Evolutionary conservation across 2,888 invertebrate species (phyloP).

Genomic region (Drepanosiphum platanoidis): DNA sequence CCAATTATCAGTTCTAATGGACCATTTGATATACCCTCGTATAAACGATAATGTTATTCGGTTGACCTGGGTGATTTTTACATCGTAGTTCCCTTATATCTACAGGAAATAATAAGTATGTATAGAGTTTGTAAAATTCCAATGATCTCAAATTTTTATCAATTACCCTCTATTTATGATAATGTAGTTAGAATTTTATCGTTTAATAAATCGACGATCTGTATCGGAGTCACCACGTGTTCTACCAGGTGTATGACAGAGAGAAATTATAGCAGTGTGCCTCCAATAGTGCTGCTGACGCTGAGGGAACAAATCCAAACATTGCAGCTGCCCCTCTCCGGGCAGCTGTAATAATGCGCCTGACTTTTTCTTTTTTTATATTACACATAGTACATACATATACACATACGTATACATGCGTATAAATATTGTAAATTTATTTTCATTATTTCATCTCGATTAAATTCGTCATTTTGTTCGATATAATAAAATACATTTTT

Average conservation of each 20-base stretch:
- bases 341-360: conserved; percentile 60
- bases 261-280: conserved; percentile 57
- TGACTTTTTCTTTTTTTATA: conserved; percentile 50
- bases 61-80: neutral
- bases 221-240: conserved; percentile 59
- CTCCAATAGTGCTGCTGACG: conserved; percentile 54
- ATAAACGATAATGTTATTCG: neutral
- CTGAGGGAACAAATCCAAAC: conserved; percentile 60
- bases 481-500: conserved; percentile 5
- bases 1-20: neutral
- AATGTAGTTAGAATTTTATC: conserved; percentile 30
- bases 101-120: neutral
- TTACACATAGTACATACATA: neutral
- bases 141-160: conserved; percentile 13
- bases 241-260: conserved; percentile 58
- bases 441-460: conserved; percentile 27
- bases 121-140: neutral
- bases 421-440: conserved; percentile 18
- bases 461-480: conserved; percentile 7
- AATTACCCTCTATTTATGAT: conserved; percentile 21
- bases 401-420: neutral
- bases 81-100: neutral
- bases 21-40: neutral
- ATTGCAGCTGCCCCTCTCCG: conserved; percentile 52
- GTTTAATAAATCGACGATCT: conserved; percentile 56